Evolutionary conservation across 2,113 vertebrate genomes (phyloP).

Genomic region (Microtus pennsylvanicus): DNA sequence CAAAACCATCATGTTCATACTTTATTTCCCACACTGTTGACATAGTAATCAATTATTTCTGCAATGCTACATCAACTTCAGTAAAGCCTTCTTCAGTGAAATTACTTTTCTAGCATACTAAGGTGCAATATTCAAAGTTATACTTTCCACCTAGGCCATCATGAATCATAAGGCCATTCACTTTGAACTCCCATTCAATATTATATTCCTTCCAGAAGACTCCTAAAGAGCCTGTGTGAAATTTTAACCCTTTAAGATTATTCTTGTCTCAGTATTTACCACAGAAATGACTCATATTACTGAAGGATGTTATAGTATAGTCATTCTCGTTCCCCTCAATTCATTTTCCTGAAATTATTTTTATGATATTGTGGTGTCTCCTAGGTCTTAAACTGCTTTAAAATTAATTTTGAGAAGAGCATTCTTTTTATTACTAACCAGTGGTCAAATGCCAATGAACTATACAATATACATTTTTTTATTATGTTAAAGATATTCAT

Average conservation of each 20-base stretch:
- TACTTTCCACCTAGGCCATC: background rate
- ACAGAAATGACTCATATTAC: background rate
- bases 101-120: background rate
- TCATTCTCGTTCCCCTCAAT: background rate
- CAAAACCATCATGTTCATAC: background rate
- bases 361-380: background rate
- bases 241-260: background rate
- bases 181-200: background rate
- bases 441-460: background rate
- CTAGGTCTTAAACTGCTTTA: background rate
- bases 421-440: slow-evolving; percentile 2
- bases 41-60: background rate
- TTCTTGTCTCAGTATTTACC: background rate
- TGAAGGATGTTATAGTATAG: background rate
- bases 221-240: background rate
- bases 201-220: background rate
- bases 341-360: slow-evolving; percentile 39
- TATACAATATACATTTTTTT: background rate
- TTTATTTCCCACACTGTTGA: background rate
- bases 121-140: background rate
- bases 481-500: background rate
- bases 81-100: background rate
- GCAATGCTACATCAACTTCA: background rate
- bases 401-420: background rate
- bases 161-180: background rate